Evolutionary conservation across 1,140 invertebrate genomes (phyloP).

Genomic region (Delia radicum): DNA sequence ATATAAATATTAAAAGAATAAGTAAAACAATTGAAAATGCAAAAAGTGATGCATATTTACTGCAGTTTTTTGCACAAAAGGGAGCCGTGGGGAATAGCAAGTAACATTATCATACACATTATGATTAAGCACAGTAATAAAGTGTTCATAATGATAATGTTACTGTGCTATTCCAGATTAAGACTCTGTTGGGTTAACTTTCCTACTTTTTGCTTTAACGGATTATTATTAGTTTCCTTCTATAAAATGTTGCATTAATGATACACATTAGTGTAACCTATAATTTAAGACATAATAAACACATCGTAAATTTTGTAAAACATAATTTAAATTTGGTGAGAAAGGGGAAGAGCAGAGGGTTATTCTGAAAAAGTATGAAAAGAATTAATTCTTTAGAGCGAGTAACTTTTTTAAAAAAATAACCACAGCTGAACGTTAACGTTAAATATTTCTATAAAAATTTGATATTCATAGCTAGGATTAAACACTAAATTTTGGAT

Average conservation of each 20-base stretch:
- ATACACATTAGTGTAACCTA: background rate
- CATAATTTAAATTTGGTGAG: slow-evolving; percentile 43
- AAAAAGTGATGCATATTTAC: background rate
- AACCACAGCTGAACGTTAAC: too few relatives aligned
- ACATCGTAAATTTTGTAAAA: slow-evolving; percentile 49
- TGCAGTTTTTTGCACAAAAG: too few relatives aligned
- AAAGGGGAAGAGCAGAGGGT: too few relatives aligned
- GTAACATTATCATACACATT: background rate
- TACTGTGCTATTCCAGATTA: too few relatives aligned
- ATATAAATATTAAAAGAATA: too few relatives aligned
- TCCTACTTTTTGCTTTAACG: background rate
- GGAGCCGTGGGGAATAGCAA: background rate
- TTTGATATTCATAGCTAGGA: too few relatives aligned
- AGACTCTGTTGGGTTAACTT: background rate
- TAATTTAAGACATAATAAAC: slow-evolving; percentile 41
- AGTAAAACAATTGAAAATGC: background rate
- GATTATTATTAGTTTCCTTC: background rate
- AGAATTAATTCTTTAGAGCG: too few relatives aligned
- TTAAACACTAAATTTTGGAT: too few relatives aligned
- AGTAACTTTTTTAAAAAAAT: too few relatives aligned
- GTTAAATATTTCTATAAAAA: too few relatives aligned
- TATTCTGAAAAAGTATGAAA: too few relatives aligned
- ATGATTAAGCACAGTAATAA: too few relatives aligned
- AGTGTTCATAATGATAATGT: background rate
- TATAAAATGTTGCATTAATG: background rate